Conservation (phyloP, 2,797 vertebrate genomes). For the Columba guinea region DNA sequence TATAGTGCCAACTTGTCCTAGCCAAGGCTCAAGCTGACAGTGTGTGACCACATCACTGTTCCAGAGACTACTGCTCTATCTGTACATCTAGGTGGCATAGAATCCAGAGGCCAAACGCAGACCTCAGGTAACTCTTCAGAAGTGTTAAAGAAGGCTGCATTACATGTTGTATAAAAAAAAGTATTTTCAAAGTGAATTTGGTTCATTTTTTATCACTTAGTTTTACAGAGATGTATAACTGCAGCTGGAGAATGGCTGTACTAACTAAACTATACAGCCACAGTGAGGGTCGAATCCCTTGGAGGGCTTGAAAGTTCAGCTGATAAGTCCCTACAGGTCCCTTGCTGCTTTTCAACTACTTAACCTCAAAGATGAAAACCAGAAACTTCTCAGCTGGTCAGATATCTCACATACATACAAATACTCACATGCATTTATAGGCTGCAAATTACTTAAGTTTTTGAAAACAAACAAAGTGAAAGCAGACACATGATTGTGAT, state of each 20-base stretch:
- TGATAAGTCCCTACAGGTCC: fast-evolving
- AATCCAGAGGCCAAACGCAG: neutral
- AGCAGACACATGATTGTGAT: neutral
- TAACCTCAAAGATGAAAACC: neutral
- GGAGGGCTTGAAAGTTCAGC: neutral
- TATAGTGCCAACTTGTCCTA: neutral
- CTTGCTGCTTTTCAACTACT: neutral
- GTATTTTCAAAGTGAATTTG: neutral
- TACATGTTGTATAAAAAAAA: neutral
- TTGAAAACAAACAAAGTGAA: neutral
- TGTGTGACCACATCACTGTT: neutral
- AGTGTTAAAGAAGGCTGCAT: neutral
- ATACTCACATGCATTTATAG: neutral
- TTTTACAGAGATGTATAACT: neutral
- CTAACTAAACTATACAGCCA: neutral
- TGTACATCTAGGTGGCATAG: neutral
- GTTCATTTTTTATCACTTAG: neutral
- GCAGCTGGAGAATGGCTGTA: neutral
- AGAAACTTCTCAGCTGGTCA: neutral
- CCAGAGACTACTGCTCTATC: neutral
- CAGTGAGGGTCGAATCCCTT: no score
- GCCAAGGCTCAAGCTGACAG: neutral
- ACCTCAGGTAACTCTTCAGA: neutral
- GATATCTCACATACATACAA: neutral
- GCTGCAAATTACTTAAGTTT: neutral